Evolutionary conservation across 2,888 invertebrate genomes (phyloP).

Genomic region (Drosophila mayaguana): DNA sequence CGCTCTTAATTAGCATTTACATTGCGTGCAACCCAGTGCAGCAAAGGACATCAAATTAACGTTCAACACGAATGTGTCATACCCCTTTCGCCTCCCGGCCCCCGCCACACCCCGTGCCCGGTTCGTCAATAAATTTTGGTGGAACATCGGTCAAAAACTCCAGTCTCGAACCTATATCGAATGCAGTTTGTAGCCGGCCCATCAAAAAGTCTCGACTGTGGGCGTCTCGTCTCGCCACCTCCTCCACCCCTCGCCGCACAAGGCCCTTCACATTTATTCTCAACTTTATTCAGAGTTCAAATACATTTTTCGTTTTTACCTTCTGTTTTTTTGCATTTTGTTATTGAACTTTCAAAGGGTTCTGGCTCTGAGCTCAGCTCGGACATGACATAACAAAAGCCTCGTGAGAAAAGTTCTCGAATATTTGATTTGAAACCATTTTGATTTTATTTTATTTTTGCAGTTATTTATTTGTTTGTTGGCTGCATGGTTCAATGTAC

Average conservation of each 20-base stretch:
- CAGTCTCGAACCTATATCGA: conserved; percentile 40
- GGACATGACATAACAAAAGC: conserved; percentile 39
- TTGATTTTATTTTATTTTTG: neutral
- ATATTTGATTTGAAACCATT: conserved; percentile 22
- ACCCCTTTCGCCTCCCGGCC: neutral
- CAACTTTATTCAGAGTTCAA: conserved; percentile 19
- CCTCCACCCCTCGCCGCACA: too few relatives aligned
- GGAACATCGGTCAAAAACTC: conserved; percentile 54
- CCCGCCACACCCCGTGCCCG: neutral
- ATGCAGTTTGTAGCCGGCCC: conserved; percentile 20
- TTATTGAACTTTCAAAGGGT: conserved; percentile 50
- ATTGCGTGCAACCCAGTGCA: conserved; percentile 70
- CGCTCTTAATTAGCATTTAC: conserved; percentile 71
- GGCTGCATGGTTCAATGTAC: conserved; percentile 47
- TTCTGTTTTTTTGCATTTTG: conserved; percentile 2
- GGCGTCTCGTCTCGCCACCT: neutral
- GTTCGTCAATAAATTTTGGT: conserved; percentile 10
- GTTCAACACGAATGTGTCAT: conserved; percentile 40
- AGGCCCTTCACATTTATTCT: neutral
- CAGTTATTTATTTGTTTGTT: conserved; percentile 21
- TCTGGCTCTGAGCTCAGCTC: conserved; percentile 36
- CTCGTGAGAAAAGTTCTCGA: conserved; percentile 42
- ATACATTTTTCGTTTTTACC: neutral
- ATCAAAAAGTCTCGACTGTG: conserved; percentile 56
- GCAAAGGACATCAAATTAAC: conserved; percentile 64